Evolutionary conservation across 1,140 invertebrate genomes (phyloP).

Genomic region (Papilio aristodemus): DNA sequence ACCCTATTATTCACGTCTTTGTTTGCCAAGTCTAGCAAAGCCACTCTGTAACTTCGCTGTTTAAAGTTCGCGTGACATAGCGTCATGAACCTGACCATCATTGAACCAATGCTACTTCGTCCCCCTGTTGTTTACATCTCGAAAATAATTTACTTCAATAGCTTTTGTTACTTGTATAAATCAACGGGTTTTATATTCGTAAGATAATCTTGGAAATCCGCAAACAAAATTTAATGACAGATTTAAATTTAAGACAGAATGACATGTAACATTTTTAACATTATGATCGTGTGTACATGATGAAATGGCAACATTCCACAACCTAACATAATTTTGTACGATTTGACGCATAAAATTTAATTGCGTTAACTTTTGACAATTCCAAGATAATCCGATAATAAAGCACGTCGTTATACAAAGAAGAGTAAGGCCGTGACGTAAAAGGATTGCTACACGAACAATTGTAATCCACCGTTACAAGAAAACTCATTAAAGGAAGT

Average conservation of each 20-base stretch:
- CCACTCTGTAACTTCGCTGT: constrained; percentile 47
- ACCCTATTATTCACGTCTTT: constrained; percentile 64
- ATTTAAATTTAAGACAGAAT: not conserved
- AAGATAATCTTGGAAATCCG: not conserved
- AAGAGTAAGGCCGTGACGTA: not conserved
- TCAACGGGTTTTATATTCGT: not conserved
- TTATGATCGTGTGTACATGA: not conserved
- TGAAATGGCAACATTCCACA: not conserved
- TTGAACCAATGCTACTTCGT: constrained; percentile 41
- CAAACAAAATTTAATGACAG: not conserved
- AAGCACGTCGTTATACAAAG: constrained; percentile 1
- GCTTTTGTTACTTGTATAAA: not conserved
- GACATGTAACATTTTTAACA: not conserved
- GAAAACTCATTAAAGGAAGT: constrained; percentile 49
- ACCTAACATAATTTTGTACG: not conserved
- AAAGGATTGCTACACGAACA: not conserved
- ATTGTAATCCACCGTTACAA: constrained; percentile 44
- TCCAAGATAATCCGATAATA: constrained; percentile 6
- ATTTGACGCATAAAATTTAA: not conserved
- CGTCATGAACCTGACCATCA: constrained; percentile 58
- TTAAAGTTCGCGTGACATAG: constrained; percentile 61
- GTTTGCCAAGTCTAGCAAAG: constrained; percentile 59
- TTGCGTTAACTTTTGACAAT: not conserved
- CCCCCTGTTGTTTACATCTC: not conserved
- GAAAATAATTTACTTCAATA: not conserved